These are phyloP conservation scores for Melitaea athalia DNA, from an alignment of 2,888 invertebrate species.

Conservation along the genomic window DNA sequence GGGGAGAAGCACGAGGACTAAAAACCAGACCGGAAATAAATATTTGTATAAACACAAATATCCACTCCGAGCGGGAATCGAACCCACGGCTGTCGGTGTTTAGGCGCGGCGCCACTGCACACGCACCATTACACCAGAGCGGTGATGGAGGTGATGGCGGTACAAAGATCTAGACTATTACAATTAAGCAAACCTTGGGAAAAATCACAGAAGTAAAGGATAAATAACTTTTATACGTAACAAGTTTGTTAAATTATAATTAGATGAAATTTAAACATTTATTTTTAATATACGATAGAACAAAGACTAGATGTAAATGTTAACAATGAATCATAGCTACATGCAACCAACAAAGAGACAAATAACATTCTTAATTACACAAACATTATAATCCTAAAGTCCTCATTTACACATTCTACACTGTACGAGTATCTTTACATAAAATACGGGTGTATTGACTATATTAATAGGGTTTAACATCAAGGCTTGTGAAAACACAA, in stretches of 20 bases:
- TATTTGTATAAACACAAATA: no score
- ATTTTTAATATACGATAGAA: slow-evolving; percentile 9
- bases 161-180: no score
- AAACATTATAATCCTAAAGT: slow-evolving; percentile 56
- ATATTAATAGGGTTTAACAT: slow-evolving; percentile 10
- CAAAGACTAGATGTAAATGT: slow-evolving; percentile 23
- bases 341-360: slow-evolving; percentile 44
- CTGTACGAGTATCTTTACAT: slow-evolving; percentile 38
- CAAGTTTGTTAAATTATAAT: neutral
- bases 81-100: no score
- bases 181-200: no score
- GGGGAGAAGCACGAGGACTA: no score
- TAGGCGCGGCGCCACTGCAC: no score
- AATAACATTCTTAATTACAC: slow-evolving; percentile 44
- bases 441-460: slow-evolving; percentile 18
- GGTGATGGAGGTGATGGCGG: no score
- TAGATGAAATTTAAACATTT: neutral
- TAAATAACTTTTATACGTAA: no score
- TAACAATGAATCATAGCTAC: slow-evolving; percentile 38
- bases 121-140: no score
- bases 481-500: slow-evolving; percentile 8
- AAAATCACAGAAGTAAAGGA: no score
- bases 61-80: no score
- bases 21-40: no score
- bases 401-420: slow-evolving; percentile 65